Evolutionary conservation across 2,113 vertebrate genomes (phyloP).

Genomic region (Plotosus lineatus): DNA sequence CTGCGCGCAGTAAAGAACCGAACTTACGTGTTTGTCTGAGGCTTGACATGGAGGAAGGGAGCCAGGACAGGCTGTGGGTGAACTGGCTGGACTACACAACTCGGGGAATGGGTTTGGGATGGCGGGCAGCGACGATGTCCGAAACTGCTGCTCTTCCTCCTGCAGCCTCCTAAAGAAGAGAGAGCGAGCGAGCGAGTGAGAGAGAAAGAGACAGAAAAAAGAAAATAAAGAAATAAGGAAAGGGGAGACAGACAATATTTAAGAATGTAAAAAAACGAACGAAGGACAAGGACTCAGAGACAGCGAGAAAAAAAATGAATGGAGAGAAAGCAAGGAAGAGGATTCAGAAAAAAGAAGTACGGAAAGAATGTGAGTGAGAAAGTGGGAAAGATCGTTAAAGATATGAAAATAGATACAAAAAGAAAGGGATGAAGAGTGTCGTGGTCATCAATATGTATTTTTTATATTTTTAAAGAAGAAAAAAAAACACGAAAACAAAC

Average conservation of each 20-base stretch:
- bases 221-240: too few species aligned
- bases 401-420: not conserved
- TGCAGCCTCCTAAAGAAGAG: constrained; percentile 80
- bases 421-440: not conserved
- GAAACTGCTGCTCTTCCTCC: constrained; percentile 87
- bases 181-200: not conserved
- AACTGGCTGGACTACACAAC: constrained; percentile 83
- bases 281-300: too few species aligned
- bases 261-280: too few species aligned
- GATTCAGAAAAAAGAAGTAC: too few species aligned
- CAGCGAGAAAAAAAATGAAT: too few species aligned
- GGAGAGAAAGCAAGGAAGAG: too few species aligned
- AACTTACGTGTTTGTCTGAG: constrained; percentile 83
- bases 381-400: too few species aligned
- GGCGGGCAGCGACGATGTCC: constrained; percentile 91
- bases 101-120: constrained; percentile 98
- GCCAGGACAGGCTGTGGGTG: constrained; percentile 82
- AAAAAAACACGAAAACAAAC: not conserved
- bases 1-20: not conserved
- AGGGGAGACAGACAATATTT: too few species aligned
- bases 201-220: too few species aligned
- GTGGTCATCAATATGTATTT: not conserved
- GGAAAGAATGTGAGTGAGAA: not conserved
- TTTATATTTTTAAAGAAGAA: not conserved
- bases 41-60: constrained; percentile 86